Percentiles rank a stretch among this genome's conserved stretches.
Evolutionary conservation across 2,113 vertebrate genomes (phyloP).

Genomic region (Boulengeromyrus knoepffleri): DNA sequence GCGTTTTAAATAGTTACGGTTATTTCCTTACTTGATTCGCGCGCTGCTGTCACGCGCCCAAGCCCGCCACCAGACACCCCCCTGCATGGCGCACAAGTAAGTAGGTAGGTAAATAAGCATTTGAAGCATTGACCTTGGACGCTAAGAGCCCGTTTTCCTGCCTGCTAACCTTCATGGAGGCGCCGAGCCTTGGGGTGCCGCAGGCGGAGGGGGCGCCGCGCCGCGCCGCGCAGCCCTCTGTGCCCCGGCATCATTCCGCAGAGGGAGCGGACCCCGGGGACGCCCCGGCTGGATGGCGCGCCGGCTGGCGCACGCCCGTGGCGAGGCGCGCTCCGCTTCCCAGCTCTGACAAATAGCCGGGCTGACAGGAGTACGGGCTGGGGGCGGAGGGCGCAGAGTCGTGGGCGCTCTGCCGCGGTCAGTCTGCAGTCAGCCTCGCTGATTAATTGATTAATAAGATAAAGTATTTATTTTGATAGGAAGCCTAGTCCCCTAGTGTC

Average conservation of each 20-base stretch:
- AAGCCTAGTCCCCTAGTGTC: background rate
- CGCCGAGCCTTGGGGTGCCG: background rate
- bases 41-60: background rate
- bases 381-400: background rate
- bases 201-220: background rate
- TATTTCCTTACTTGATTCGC: background rate
- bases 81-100: background rate
- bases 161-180: background rate
- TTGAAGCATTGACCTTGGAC: background rate
- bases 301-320: background rate
- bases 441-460: background rate
- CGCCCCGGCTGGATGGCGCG: background rate
- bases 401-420: background rate
- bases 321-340: background rate
- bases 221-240: too few species aligned
- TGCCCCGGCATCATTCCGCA: background rate
- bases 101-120: background rate
- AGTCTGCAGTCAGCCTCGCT: background rate
- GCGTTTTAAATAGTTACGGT: background rate
- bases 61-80: background rate
- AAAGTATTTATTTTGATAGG: conserved; percentile 1
- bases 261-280: background rate
- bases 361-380: background rate
- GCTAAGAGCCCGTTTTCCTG: background rate
- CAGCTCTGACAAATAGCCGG: background rate